phyloP scores from a whole-genome alignment of 1,140 invertebrate genomes.

The Tenebrio molitor region DNA sequence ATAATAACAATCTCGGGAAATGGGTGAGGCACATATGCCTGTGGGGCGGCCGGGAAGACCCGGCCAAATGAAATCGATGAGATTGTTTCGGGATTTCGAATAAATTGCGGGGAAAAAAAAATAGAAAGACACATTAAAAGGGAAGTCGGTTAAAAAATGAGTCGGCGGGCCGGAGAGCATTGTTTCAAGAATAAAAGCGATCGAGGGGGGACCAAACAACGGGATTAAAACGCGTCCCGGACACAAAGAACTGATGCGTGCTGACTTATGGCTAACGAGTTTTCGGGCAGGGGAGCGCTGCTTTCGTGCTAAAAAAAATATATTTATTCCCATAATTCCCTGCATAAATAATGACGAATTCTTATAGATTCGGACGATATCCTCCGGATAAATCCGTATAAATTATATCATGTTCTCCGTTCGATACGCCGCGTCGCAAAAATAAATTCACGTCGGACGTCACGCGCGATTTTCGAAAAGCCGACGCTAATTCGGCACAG shows the following conservation, averaged over 20 bases:
- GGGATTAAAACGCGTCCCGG: slow-evolving; percentile 16
- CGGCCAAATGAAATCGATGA: slow-evolving; percentile 31
- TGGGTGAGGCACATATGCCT: slow-evolving; percentile 20
- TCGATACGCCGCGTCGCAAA: not conserved
- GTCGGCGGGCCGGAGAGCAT: not conserved
- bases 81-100: slow-evolving; percentile 29
- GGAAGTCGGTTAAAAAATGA: slow-evolving; percentile 34
- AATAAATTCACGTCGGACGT: not conserved
- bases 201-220: slow-evolving; percentile 27
- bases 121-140: slow-evolving; percentile 13
- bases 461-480: not conserved
- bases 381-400: not conserved
- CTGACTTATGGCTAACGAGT: slow-evolving; percentile 33
- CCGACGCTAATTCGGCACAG: not conserved
- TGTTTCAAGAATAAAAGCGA: slow-evolving; percentile 36
- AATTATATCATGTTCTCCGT: not conserved
- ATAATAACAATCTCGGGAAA: slow-evolving; percentile 28
- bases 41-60: not conserved
- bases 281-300: not conserved
- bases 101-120: slow-evolving; percentile 22
- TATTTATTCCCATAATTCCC: slow-evolving; percentile 2
- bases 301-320: slow-evolving; percentile 30
- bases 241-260: slow-evolving; percentile 31
- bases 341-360: slow-evolving; percentile 13
- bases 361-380: slow-evolving; percentile 15